Conservation (phyloP, 1,140 invertebrate species). For the Gryon sp. region DNA sequence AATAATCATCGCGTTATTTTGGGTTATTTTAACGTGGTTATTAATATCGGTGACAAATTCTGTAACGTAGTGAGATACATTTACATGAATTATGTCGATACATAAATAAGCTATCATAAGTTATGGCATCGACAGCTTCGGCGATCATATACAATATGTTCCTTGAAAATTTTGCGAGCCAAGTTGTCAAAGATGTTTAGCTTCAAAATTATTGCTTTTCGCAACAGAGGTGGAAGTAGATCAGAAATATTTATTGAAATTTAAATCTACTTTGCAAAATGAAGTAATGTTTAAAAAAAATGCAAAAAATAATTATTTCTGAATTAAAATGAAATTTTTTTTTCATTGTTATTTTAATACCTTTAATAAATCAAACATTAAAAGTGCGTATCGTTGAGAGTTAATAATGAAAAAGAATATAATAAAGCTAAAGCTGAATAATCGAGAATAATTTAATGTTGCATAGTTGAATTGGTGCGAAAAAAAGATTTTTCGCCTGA, state of each 20-base stretch:
- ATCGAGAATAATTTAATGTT: constrained; percentile 47
- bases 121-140: constrained; percentile 54
- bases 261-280: constrained; percentile 9
- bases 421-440: constrained; percentile 19
- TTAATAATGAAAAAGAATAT: no score
- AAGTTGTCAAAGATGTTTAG: constrained; percentile 54
- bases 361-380: no score
- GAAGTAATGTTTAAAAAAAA: constrained; percentile 17
- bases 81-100: constrained; percentile 62
- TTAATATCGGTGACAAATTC: constrained; percentile 63
- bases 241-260: constrained; percentile 54
- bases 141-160: constrained; percentile 51
- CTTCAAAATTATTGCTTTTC: constrained; percentile 40
- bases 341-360: no score
- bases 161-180: constrained; percentile 53
- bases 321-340: no score
- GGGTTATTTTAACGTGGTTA: constrained; percentile 51
- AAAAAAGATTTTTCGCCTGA: constrained; percentile 38
- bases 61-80: constrained; percentile 52
- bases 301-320: neutral
- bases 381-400: constrained; percentile 11
- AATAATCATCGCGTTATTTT: constrained; percentile 29
- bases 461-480: constrained; percentile 47
- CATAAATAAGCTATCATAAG: constrained; percentile 62
- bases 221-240: constrained; percentile 34